Conservation (phyloP, 2,888 invertebrate genomes). For the Parnassius orleans region DNA sequence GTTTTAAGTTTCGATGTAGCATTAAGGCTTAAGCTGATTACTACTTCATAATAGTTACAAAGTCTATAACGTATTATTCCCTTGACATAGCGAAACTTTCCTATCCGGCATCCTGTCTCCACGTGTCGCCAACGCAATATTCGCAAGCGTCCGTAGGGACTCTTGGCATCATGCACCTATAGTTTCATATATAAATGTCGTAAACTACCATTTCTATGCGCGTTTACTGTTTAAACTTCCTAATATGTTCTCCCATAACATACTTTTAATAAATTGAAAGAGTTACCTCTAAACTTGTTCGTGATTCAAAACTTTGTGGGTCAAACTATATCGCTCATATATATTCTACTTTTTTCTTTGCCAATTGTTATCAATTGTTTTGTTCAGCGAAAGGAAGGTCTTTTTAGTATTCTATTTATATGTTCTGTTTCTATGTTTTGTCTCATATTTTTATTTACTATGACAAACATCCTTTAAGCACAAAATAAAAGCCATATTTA, state of each 20-base stretch:
- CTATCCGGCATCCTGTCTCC: neutral
- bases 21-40: too few species aligned
- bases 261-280: slow-evolving; percentile 20
- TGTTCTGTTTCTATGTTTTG: too few species aligned
- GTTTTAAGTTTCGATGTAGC: too few species aligned
- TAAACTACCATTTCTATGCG: slow-evolving; percentile 5
- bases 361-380: slow-evolving; percentile 4
- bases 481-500: too few species aligned
- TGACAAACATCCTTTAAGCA: too few species aligned
- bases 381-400: neutral
- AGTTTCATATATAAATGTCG: slow-evolving; percentile 2
- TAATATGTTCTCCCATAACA: slow-evolving; percentile 7
- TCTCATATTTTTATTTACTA: too few species aligned
- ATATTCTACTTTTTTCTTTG: neutral
- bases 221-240: slow-evolving; percentile 7
- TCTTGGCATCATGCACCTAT: neutral
- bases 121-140: slow-evolving; percentile 3
- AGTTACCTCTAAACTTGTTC: slow-evolving; percentile 3
- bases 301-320: slow-evolving; percentile 13
- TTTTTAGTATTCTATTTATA: neutral
- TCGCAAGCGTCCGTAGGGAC: slow-evolving; percentile 1
- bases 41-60: too few species aligned
- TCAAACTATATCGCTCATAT: neutral
- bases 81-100: slow-evolving; percentile 2
- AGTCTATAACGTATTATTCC: slow-evolving; percentile 9